Conservation (phyloP, 2,113 vertebrate genomes). For the Elanus axillaris region DNA sequence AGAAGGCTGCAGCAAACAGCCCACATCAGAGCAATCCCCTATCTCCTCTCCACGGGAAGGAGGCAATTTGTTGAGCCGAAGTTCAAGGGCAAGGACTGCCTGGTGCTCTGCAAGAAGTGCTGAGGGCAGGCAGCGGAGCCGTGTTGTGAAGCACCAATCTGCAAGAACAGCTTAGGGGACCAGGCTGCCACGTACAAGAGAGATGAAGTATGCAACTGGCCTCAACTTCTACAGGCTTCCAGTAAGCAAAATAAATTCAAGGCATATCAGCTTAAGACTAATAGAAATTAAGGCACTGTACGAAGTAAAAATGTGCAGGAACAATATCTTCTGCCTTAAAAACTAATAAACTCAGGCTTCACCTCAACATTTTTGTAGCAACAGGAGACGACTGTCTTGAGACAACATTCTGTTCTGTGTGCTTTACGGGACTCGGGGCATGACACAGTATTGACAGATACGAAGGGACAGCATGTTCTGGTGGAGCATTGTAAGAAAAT, state of each 20-base stretch:
- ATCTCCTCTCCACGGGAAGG: background rate
- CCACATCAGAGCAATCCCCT: background rate
- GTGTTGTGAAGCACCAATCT: background rate
- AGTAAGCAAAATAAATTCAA: constrained; percentile 8
- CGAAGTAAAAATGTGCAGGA: background rate
- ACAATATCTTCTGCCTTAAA: constrained; percentile 27
- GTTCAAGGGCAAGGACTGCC: background rate
- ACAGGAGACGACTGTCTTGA: background rate
- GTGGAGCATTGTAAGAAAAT: constrained; percentile 24
- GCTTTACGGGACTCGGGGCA: background rate
- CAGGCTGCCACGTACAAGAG: background rate
- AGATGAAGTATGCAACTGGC: background rate
- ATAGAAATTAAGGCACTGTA: background rate
- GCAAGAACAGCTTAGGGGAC: background rate
- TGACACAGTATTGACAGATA: background rate
- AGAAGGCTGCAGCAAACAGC: background rate
- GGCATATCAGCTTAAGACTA: background rate
- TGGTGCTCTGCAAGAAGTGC: background rate
- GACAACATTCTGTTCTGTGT: background rate
- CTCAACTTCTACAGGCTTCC: background rate
- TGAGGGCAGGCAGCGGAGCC: background rate
- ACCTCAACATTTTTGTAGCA: constrained; percentile 40
- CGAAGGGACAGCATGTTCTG: constrained; percentile 38
- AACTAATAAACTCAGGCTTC: constrained; percentile 24
- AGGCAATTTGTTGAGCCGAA: background rate